phyloP scores from a whole-genome alignment of 1,140 invertebrate species.

The Zaprionus africanus region DNA sequence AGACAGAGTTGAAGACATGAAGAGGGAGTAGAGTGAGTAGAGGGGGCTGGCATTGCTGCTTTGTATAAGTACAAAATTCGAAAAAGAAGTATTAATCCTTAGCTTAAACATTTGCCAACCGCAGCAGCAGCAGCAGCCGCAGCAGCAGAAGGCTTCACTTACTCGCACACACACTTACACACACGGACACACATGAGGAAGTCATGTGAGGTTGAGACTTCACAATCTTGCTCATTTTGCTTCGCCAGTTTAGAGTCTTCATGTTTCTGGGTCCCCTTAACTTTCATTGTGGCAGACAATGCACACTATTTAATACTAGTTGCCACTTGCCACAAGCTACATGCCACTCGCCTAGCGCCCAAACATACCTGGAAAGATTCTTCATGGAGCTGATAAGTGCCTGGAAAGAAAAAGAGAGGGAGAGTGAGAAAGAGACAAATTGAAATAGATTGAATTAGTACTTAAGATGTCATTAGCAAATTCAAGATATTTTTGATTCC shows the following conservation, averaged over 20 bases:
- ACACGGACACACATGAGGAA: conserved; percentile 6
- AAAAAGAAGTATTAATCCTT: conserved; percentile 82
- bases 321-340: conserved; percentile 17
- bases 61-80: conserved; percentile 73
- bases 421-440: too few species aligned
- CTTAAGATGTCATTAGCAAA: too few species aligned
- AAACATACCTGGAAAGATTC: neutral
- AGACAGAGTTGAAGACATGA: neutral
- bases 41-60: conserved; percentile 15
- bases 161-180: neutral
- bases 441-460: too few species aligned
- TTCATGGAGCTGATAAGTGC: neutral
- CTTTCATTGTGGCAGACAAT: conserved; percentile 35
- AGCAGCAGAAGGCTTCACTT: conserved; percentile 29
- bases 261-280: neutral
- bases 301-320: conserved; percentile 69
- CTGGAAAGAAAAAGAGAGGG: neutral
- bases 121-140: conserved; percentile 39
- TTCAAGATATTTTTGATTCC: too few species aligned
- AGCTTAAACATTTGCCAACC: conserved; percentile 80
- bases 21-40: neutral
- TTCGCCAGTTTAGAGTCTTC: neutral
- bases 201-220: neutral
- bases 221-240: conserved; percentile 1
- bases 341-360: neutral